phyloP scores from a whole-genome alignment of 2,113 vertebrate genomes.

The Herpetotheres cachinnans region DNA sequence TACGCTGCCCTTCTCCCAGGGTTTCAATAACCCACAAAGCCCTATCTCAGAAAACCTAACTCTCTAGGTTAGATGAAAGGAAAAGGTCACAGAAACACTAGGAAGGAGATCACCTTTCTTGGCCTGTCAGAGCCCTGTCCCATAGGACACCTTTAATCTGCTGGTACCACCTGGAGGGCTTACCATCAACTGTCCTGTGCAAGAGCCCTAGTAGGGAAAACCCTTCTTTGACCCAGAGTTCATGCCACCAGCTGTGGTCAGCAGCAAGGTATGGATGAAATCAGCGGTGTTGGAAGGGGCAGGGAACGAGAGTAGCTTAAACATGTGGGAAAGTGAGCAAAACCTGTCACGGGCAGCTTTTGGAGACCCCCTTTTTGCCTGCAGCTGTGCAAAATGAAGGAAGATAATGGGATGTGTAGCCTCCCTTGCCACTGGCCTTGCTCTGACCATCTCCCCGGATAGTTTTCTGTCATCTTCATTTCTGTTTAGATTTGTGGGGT shows the following conservation, averaged over 20 bases:
- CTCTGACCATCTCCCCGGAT: not conserved
- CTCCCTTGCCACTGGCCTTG: not conserved
- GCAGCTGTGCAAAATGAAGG: not conserved
- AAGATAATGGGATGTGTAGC: not conserved
- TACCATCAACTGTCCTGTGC: not conserved
- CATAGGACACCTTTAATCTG: not conserved
- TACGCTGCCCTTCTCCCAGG: fast-evolving
- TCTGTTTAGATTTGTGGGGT: not conserved
- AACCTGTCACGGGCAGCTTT: not conserved
- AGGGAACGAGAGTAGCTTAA: not conserved
- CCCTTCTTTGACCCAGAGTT: too few relatives aligned
- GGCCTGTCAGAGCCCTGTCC: not conserved
- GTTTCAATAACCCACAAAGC: not conserved
- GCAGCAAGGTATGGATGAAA: not conserved
- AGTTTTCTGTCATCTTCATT: not conserved
- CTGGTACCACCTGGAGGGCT: not conserved
- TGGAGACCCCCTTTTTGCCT: not conserved
- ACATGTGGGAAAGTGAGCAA: not conserved
- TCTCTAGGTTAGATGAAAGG: not conserved
- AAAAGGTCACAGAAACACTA: not conserved
- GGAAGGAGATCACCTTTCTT: not conserved
- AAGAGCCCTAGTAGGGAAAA: not conserved
- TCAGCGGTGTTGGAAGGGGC: not conserved
- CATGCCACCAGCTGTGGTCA: fast-evolving
- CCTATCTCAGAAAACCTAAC: not conserved